Conservation (phyloP, 2,113 vertebrate genomes). For the Hydrolagus affinis region DNA sequence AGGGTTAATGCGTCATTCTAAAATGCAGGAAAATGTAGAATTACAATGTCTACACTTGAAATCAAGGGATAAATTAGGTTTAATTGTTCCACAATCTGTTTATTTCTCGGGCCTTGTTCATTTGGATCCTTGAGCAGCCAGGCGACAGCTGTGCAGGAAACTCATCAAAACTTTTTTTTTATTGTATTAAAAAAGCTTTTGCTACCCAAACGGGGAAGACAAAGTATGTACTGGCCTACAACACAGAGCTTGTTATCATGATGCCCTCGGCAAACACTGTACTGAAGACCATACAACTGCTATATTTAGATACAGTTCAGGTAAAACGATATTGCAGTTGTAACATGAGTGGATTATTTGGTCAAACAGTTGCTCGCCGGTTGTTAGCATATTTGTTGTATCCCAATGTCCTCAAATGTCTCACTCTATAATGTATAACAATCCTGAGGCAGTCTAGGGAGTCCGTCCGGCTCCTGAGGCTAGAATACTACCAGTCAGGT, state of each 20-base stretch:
- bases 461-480: too few relatives aligned
- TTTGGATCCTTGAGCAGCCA: slow-evolving; percentile 7
- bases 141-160: slow-evolving; percentile 11
- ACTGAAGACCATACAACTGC: background rate
- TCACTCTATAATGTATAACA: background rate
- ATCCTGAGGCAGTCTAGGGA: too few relatives aligned
- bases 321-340: background rate
- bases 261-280: background rate
- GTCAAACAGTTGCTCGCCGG: background rate
- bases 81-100: slow-evolving; percentile 27
- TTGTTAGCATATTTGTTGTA: background rate
- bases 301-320: background rate
- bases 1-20: background rate
- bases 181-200: background rate
- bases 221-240: too few relatives aligned
- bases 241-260: background rate
- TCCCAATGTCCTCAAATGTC: background rate
- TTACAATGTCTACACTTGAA: background rate
- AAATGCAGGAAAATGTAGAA: background rate
- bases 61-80: background rate
- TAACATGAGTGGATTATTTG: background rate
- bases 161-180: slow-evolving; percentile 10
- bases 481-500: too few relatives aligned
- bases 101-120: slow-evolving; percentile 17
- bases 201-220: background rate